Base-by-base conservation (phyloP, 2,797 vertebrate genomes). In the Trematomus bernacchii region DNA sequence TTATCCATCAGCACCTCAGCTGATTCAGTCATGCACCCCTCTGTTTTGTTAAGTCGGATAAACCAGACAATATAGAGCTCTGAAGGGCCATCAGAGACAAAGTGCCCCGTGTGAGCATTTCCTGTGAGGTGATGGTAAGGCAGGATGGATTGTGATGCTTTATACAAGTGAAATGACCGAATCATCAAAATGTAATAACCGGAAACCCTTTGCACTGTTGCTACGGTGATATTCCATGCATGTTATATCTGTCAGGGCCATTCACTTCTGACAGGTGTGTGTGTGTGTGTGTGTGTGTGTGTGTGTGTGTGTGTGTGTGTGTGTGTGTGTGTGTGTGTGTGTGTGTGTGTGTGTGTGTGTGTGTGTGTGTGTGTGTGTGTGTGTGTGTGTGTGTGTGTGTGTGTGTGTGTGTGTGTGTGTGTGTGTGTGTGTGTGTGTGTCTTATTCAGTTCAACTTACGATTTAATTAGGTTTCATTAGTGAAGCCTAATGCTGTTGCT, bases 1-100 rank as follows among this genome's bases (percentile, higher is more conserved):
- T 77, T 71, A 79, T 75, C 77, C 66, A 67, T 87, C 71, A 73
- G 12, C 58, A 69, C 63, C 19, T 71, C 43, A 57, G 54, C 64
- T 72, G 12, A 81, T 55, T 51, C 54, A 77, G 62, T 53, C 62
- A 48, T 37, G 13, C 47, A 73, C 62, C 23, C 18, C 10, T 43
- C 6, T 33, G 55, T 77, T 72, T 51, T 67, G 15, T 14, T 13
- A 55, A 58, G 64, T 74, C 76, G 10, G 27, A 70, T 76, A 77
- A 13, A 61, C 19, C 23, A 65, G 54, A 47, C 14, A 70, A 42
- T 52, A 66, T 6, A 6, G 50, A 66, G 59, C 54, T 77, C 51
- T 55, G 61, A 85, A 60, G 59, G n/a, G 60, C 52, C 37, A 75
- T 77, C 70, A 67, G 27, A 74, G 61, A 46, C 53, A 74, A 80